Percentiles rank a stretch among this genome's conserved stretches.
These are phyloP conservation scores for Antennarius maculatus DNA, from an alignment of 2,797 vertebrate genomes.

Conservation along the genomic window DNA sequence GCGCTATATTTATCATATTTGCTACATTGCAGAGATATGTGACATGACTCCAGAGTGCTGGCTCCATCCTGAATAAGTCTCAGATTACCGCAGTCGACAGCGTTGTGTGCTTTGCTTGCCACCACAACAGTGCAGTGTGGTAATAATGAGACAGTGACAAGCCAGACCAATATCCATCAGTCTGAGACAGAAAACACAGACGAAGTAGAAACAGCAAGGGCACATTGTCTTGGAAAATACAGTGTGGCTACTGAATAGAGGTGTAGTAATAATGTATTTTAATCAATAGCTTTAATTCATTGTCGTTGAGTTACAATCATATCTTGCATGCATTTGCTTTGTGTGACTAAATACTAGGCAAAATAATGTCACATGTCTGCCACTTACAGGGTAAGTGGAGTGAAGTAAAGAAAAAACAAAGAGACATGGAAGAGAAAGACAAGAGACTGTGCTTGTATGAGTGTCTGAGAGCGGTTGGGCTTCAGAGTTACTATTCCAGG, in stretches of 20 bases:
- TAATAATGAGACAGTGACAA: conserved; percentile 35
- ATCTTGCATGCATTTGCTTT: conserved; percentile 4
- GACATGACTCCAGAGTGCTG: conserved; percentile 33
- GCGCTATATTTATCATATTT: conserved; percentile 75
- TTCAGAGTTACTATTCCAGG: conserved; percentile 85
- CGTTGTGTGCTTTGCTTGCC: conserved; percentile 35
- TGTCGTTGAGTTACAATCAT: not conserved
- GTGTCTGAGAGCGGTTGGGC: conserved; percentile 86
- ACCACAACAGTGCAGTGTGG: conserved; percentile 38
- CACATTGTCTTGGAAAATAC: conserved; percentile 1
- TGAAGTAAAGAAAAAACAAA: conserved; percentile 12
- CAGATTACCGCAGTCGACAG: conserved; percentile 62
- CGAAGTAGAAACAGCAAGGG: conserved; percentile 11
- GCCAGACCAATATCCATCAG: conserved; percentile 8
- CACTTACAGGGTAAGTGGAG: conserved; percentile 14
- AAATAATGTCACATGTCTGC: conserved; percentile 22
- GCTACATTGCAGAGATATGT: conserved; percentile 55
- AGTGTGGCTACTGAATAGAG: too few species aligned
- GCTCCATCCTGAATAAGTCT: conserved; percentile 50
- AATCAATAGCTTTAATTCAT: not conserved
- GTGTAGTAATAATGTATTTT: not conserved
- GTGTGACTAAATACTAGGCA: conserved; percentile 16
- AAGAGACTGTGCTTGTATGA: conserved; percentile 87
- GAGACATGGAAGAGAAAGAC: conserved; percentile 41
- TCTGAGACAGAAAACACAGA: conserved; percentile 28